Conservation (phyloP, 2,797 vertebrate species). For the Aselliscus stoliczkanus region DNA sequence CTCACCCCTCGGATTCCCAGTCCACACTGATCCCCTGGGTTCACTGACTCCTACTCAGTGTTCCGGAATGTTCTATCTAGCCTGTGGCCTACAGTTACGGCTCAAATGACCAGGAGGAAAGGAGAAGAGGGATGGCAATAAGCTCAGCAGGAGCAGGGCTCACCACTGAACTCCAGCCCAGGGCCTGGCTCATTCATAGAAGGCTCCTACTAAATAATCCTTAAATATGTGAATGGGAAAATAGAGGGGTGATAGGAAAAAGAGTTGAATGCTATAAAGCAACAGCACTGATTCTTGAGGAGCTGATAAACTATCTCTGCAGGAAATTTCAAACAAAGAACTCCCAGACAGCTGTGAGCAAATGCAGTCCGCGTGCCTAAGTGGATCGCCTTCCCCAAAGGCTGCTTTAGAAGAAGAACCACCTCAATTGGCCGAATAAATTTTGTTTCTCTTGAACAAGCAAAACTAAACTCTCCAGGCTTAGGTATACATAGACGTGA, state of each 20-base stretch:
- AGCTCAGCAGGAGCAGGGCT: neutral
- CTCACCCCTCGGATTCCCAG: no score
- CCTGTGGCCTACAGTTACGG: neutral
- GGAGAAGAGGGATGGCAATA: neutral
- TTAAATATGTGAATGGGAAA: neutral
- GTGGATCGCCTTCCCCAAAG: neutral
- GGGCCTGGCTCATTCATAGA: neutral
- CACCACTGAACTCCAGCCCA: neutral
- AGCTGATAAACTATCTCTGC: neutral
- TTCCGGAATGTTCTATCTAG: neutral
- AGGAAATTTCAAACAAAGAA: slow-evolving; percentile 39
- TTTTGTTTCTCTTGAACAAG: neutral
- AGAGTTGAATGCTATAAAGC: neutral
- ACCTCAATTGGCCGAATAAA: neutral
- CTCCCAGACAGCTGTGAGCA: slow-evolving; percentile 12
- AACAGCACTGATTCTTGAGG: neutral
- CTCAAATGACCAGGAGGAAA: neutral
- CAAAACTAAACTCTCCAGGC: neutral
- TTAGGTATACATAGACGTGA: neutral
- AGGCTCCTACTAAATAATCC: neutral
- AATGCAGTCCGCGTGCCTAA: neutral
- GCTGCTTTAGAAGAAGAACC: neutral
- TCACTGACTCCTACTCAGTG: neutral
- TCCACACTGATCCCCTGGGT: neutral
- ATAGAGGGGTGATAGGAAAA: neutral